phyloP scores from a whole-genome alignment of 2,113 vertebrate species.

The Notarius quadriscutis region DNA sequence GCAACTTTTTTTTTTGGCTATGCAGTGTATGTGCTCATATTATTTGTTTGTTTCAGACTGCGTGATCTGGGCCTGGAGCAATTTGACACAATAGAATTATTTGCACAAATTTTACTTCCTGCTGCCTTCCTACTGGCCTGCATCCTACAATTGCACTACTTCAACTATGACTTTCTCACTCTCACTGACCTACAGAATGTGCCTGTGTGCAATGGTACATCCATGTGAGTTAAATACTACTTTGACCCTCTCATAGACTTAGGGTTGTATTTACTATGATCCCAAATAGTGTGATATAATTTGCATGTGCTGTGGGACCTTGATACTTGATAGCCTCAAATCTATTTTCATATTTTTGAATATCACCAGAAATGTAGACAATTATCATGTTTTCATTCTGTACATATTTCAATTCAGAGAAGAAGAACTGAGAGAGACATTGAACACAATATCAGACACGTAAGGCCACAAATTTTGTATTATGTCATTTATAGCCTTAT shows the following conservation, averaged over 20 bases:
- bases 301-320: not conserved
- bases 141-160: constrained; percentile 78
- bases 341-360: not conserved
- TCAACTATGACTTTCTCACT: constrained; percentile 72
- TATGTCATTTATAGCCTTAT: not conserved
- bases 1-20: no score
- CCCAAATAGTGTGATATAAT: not conserved
- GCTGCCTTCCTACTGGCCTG: constrained; percentile 74
- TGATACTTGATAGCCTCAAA: not conserved
- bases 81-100: constrained; percentile 67
- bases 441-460: constrained; percentile 67
- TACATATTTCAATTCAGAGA: constrained; percentile 61
- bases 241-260: not conserved
- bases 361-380: not conserved
- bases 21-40: not conserved
- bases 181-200: constrained; percentile 73
- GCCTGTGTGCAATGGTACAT: constrained; percentile 48
- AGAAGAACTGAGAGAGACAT: constrained; percentile 65
- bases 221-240: not conserved
- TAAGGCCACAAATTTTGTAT: constrained; percentile 57
- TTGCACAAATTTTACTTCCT: constrained; percentile 72
- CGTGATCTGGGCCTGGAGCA: constrained; percentile 73
- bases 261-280: not conserved
- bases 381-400: not conserved
- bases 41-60: constrained; percentile 60